These are phyloP conservation scores for Neoaliturus tenellus DNA, from an alignment of 2,888 invertebrate species.

Conservation along the genomic window DNA sequence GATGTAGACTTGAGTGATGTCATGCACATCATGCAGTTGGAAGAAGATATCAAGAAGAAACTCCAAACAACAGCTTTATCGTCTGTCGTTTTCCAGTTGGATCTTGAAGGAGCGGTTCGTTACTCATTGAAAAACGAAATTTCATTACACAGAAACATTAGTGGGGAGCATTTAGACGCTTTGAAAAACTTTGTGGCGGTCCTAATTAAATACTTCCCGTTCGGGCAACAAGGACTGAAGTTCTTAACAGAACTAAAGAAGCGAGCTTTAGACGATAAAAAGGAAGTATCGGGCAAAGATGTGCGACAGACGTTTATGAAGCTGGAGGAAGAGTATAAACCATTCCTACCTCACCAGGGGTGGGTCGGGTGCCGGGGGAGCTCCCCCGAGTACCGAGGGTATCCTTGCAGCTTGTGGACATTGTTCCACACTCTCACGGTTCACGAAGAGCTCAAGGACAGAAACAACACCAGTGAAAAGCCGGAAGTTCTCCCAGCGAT, in stretches of 20 bases:
- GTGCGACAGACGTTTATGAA: conserved; percentile 76
- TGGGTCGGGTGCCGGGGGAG: conserved; percentile 93
- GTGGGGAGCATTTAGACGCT: conserved; percentile 83
- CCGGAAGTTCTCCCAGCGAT: conserved; percentile 87
- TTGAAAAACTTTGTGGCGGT: conserved; percentile 84
- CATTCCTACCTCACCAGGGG: conserved; percentile 61
- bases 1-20: conserved; percentile 68
- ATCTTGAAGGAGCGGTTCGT: conserved; percentile 91
- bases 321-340: conserved; percentile 76
- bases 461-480: conserved; percentile 72
- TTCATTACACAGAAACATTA: conserved; percentile 80
- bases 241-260: conserved; percentile 79
- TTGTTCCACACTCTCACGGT: conserved; percentile 95
- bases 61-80: conserved; percentile 71
- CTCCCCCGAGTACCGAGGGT: conserved; percentile 84
- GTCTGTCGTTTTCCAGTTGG: conserved; percentile 85
- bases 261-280: conserved; percentile 74
- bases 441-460: conserved; percentile 62
- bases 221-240: conserved; percentile 79
- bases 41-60: conserved; percentile 70
- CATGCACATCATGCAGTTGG: conserved; percentile 69
- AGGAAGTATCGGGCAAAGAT: conserved; percentile 75
- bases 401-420: conserved; percentile 97
- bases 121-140: conserved; percentile 92
- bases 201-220: conserved; percentile 87